phyloP scores from a whole-genome alignment of 2,888 invertebrate genomes.

The Cistogaster globosa region DNA sequence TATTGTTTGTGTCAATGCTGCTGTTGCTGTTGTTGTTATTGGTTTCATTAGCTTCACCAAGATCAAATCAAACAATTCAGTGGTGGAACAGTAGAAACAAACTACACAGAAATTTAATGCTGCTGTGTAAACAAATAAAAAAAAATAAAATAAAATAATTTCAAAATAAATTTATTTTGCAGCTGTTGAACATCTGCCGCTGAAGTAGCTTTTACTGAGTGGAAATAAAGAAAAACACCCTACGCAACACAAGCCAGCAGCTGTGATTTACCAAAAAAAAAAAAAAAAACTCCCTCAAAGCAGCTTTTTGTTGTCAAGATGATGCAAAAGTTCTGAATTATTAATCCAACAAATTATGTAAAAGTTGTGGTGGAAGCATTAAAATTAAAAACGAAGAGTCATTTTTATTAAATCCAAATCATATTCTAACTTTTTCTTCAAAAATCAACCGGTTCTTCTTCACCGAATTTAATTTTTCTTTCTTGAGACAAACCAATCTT shows the following conservation, averaged over 20 bases:
- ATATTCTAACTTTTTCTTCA: no score
- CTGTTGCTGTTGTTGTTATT: not conserved
- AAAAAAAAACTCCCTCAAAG: not conserved
- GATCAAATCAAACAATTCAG: slow-evolving; percentile 48
- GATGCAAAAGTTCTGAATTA: no score
- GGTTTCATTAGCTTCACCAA: slow-evolving; percentile 21
- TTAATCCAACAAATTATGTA: no score
- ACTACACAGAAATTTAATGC: not conserved
- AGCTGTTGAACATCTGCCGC: slow-evolving; percentile 58
- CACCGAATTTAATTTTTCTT: no score
- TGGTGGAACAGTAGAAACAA: not conserved
- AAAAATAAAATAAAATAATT: not conserved
- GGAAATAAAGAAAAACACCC: not conserved
- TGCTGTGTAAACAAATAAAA: slow-evolving; percentile 1
- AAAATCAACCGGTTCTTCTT: no score
- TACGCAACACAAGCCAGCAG: not conserved
- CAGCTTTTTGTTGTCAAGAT: no score
- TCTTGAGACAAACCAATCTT: not conserved
- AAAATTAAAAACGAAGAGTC: no score
- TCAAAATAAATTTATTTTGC: slow-evolving; percentile 26
- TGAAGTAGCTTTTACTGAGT: not conserved
- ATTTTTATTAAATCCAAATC: no score
- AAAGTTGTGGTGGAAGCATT: no score
- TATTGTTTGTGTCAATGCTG: not conserved
- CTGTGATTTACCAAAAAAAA: not conserved